Base-by-base conservation (phyloP, 2,888 invertebrate genomes). In the Cloeon dipterum region DNA sequence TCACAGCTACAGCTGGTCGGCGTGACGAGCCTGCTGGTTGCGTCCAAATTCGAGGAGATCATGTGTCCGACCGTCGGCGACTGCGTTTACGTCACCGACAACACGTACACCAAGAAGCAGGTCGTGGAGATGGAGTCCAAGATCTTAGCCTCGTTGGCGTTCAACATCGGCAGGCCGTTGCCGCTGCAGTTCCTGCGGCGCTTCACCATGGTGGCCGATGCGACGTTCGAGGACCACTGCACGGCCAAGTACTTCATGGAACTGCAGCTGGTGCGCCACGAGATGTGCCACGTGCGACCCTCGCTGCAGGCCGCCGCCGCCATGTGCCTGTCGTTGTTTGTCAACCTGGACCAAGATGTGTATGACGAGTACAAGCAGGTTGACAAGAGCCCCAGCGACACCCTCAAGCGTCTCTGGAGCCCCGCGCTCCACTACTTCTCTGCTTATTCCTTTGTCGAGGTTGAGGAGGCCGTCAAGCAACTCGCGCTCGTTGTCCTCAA, bases 1-100 rank as follows among this genome's bases (percentile, higher is more conserved):
- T 70, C 68, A 43, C 67, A 72, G 46, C 62, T 93, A 40, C 93
- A 94, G 52, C 60, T 93, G 43, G 79, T 91, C 10, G 93, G 91
- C 3, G 75, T 85, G 2, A 74, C 88, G 0, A 76, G 88, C 0
- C 70, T 94, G 65, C 75, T 86, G 48, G 70, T 93, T 37, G 91
- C 94, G 1, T 71, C 78, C 50, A 96, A 96, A 56, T 93, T 86
- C 50, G 94, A 96, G 58, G 96, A 96, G 61, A 76, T 89, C 49
- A 86, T 76, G 49, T 68, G 79, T 2, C 89, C 93, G 0, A 79
- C 82, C 32, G 66, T 89, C 17, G 62, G 59, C 5, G 94, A 96
- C 57, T 91, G 91, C 59, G 77, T 83, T 11, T 86, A 77, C 52
- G 78, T 94, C 38, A 82, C 89, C 8, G 91, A 89, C 57, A 72